Conservation (phyloP, 1,140 invertebrate genomes). For the Tetranychus urticae region DNA sequence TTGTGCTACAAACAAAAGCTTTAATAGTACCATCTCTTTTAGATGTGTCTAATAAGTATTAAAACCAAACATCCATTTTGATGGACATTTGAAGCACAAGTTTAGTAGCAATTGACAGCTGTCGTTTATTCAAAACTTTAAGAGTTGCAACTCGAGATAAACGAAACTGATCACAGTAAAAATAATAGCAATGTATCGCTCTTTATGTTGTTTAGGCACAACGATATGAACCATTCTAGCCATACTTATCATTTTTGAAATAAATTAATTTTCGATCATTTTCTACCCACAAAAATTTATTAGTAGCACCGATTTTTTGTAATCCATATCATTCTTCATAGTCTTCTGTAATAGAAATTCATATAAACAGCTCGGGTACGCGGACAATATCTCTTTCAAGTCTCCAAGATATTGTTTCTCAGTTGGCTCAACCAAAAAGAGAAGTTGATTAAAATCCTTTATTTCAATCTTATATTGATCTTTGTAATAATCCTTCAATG, state of each 20-base stretch:
- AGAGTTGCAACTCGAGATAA: conserved; percentile 40
- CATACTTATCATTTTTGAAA: not conserved
- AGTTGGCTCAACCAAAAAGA: conserved; percentile 13
- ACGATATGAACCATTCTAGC: conserved; percentile 30
- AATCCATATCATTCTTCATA: conserved; percentile 11
- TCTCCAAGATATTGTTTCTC: conserved; percentile 5
- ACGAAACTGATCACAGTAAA: conserved; percentile 35
- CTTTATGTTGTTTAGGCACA: conserved; percentile 37
- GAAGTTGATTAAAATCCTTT: conserved; percentile 19
- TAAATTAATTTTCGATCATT: not conserved
- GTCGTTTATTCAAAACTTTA: conserved; percentile 28
- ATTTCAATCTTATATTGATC: conserved; percentile 18
- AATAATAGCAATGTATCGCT: conserved; percentile 43
- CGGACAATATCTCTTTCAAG: conserved; percentile 10
- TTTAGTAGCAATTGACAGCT: conserved; percentile 57
- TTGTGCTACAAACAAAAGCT: no score
- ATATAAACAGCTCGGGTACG: conserved; percentile 20
- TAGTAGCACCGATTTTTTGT: conserved; percentile 17
- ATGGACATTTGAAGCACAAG: conserved; percentile 32
- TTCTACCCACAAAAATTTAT: not conserved
- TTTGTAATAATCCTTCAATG: conserved; percentile 21
- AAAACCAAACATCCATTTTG: conserved; percentile 33
- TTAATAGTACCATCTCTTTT: no score
- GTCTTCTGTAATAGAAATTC: conserved; percentile 19
- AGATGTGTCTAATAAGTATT: no score